Base-by-base conservation (phyloP, 2,888 invertebrate species). In the Drosophila prostipennis region DNA sequence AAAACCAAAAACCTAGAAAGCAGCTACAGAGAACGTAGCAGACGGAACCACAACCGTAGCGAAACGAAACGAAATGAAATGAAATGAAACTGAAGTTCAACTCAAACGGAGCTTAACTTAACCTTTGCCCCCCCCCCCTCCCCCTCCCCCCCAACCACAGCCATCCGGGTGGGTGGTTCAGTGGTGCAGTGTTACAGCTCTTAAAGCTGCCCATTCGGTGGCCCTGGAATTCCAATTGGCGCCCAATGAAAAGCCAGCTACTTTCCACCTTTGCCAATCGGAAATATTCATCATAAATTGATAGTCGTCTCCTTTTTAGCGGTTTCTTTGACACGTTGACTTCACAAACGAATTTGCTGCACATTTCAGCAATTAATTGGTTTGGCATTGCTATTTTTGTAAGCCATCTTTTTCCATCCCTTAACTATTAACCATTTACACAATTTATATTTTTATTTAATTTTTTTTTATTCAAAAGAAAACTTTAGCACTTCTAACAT, bases 51-150 rank as follows among this genome's bases (percentile, higher is more conserved):
- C 65, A 73, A 43, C 53, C 58, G 37, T 61, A 71, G 42, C 71
- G 54, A 14, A 46, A 46, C 42, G 42, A 37, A 53, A 42, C 56
- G 67, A 70, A 69, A 60, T 34, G 53, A 59, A 52, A 56, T 55
- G 55, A 29, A 69, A 55, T 29, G 46, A 16, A 59, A 42, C 45
- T 34, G 55, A 55, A 75, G 64, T 39, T 57, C 39, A 63, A 49
- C 78, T 71, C 55, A 71, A 75, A 80, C 63, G 59, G 48, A 67
- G 69, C 67, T 81, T 49, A 61, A 58, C 74, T 74, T 75, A 72
- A 87, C 77, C 80, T 79, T 80, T 73, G 67, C 65, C 64, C 45
- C 23, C 23, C 23, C 19, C 19, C 19, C 19, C 19, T 2, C 19
- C 19, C 19, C 19, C 19, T 19, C 1, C 5, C 5, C 26, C 26